Evolutionary conservation across 2,113 vertebrate species (phyloP).

Genomic region (Vimba vimba): DNA sequence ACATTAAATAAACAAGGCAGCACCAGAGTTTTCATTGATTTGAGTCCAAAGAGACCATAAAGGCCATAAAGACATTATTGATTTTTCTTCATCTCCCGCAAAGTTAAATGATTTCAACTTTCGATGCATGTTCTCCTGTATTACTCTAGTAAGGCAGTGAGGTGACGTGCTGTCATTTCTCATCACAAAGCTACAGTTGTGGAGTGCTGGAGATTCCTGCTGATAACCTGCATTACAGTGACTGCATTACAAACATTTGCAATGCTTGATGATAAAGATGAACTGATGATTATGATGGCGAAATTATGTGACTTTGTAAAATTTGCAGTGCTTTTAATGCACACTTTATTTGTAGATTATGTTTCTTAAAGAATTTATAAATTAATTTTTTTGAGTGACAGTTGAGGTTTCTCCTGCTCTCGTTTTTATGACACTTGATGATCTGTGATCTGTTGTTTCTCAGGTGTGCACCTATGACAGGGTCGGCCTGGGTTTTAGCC

Average conservation of each 20-base stretch:
- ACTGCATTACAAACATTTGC: background rate
- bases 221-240: background rate
- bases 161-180: background rate
- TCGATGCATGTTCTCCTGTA: background rate
- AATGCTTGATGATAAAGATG: background rate
- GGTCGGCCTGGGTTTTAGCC: conserved; percentile 80
- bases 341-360: background rate
- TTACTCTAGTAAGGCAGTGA: conserved; percentile 8
- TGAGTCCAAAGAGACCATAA: background rate
- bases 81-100: background rate
- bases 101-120: background rate
- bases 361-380: background rate
- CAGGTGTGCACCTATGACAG: conserved; percentile 81
- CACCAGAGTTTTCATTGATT: conserved; percentile 3
- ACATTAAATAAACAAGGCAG: conserved; percentile 23
- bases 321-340: background rate
- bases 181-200: background rate
- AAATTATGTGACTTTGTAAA: background rate
- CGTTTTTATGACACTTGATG: background rate
- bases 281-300: background rate
- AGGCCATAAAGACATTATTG: background rate
- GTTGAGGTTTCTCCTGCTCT: background rate
- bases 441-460: conserved; percentile 40
- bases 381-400: background rate
- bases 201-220: background rate